Evolutionary conservation across 1,140 invertebrate species (phyloP), one percentile per base, ranked within the genome.

Genomic region (Zeugodacus cucurbitae): DNA sequence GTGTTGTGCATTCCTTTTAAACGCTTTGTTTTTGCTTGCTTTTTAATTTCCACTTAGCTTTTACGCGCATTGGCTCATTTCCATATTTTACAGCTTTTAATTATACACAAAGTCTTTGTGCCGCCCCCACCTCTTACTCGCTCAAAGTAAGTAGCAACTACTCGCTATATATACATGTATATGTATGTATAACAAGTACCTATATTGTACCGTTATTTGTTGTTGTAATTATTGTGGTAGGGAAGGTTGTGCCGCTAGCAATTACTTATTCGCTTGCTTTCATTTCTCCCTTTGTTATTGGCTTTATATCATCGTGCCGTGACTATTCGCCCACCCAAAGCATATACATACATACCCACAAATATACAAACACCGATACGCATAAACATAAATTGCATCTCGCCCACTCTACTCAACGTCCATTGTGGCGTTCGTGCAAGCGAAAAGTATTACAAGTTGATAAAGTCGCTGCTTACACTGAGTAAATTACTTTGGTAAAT

Each of bases 21-120:
- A 22, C 3, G 11, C 17, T 4, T 41, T 22, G n/a, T 74, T 37
- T 41, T 41, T 37, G n/a, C 20, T 41, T 37, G 17, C 7, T n/a
- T 41, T 41, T 74, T 74, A 74, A 74, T 74, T 74, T 74, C 34
- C 67, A 74, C 67, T 74, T 74, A 32, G 67, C 67, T 74, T 37
- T 74, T 32, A 32, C 67, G 67, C 32, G 67, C 67, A 74, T 74
- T 74, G 67, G 67, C 67, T 74, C 67, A 74, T 74, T 74, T 41
- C 67, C 67, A 74, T 74, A 74, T 74, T 74, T 74, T 74, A 41
- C 34, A 74, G 67, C 67, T 22, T 41, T 41, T 74, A 74, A 74
- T 74, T 74, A 74, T 22, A 20, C 67, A 74, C 6, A 74, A 74
- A 74, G 67, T 74, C 10, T 74, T 74, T 74, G 67, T 17, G 67